A percentile compares a stretch with the other conserved stretches of the same genome.
Conservation (phyloP, 2,797 vertebrate genomes). For the Merluccius polli region DNA sequence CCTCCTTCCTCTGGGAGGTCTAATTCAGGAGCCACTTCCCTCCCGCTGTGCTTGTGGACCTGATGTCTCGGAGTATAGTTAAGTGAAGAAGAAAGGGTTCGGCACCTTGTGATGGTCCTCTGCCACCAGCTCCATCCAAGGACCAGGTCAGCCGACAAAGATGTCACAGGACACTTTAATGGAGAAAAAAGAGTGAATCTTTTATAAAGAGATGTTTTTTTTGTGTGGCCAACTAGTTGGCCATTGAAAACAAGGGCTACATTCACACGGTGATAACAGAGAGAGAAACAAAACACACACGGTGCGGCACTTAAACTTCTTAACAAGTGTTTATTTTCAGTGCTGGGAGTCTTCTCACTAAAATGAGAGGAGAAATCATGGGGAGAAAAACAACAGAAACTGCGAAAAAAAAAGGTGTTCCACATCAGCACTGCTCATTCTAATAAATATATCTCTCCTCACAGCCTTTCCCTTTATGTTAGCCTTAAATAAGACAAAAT, state of each 20-base stretch:
- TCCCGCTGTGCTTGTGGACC: slow-evolving; percentile 36
- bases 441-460: background rate
- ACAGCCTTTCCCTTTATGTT: background rate
- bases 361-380: background rate
- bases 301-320: background rate
- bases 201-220: slow-evolving; percentile 57
- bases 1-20: slow-evolving; percentile 22
- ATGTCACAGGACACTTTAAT: slow-evolving; percentile 75
- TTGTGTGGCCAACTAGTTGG: slow-evolving; percentile 12
- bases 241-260: background rate
- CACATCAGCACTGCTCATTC: no score
- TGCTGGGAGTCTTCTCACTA: background rate
- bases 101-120: slow-evolving; percentile 58
- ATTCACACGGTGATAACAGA: background rate
- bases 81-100: slow-evolving; percentile 31
- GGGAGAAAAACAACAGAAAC: no score
- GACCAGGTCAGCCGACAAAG: slow-evolving; percentile 65
- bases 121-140: slow-evolving; percentile 29
- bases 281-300: background rate
- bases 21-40: slow-evolving; percentile 64
- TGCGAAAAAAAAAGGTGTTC: background rate
- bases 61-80: slow-evolving; percentile 33
- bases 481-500: background rate
- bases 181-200: slow-evolving; percentile 61
- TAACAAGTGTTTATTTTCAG: background rate